phyloP scores from a whole-genome alignment of 2,113 vertebrate species.

The Psephotus haematonotus region DNA sequence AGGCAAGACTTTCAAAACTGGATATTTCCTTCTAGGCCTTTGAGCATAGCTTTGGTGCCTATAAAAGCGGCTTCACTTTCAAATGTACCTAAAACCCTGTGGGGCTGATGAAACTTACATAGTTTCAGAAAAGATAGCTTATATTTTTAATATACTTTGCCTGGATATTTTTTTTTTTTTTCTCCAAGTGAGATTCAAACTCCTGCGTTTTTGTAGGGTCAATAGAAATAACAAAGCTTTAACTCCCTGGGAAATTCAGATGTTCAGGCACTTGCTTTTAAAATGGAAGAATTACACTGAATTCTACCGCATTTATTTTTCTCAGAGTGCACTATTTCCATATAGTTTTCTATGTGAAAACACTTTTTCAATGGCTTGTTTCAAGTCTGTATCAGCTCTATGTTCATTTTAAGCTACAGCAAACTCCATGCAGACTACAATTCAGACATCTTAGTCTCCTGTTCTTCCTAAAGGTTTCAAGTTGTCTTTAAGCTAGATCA shows the following conservation, averaged over 20 bases:
- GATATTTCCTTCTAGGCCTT: neutral
- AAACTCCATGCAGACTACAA: neutral
- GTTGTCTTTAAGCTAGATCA: neutral
- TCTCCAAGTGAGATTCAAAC: neutral
- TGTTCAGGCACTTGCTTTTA: neutral
- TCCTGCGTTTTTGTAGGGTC: neutral
- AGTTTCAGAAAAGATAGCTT: neutral
- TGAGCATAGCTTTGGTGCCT: neutral
- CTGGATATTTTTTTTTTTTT: neutral
- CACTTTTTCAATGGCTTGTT: neutral
- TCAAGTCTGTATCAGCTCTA: neutral
- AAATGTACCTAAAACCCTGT: neutral
- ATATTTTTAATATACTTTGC: neutral
- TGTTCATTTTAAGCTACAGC: neutral
- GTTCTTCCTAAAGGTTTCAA: neutral
- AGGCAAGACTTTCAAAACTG: neutral
- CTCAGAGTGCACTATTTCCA: neutral
- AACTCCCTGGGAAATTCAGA: neutral
- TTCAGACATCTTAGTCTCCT: neutral
- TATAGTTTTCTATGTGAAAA: neutral
- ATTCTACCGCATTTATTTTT: neutral
- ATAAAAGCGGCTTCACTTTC: neutral
- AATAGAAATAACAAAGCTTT: neutral
- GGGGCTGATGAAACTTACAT: neutral
- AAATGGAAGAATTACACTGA: neutral